Evolutionary conservation across 92 coral and sea anemone species (phyloP).

Genomic region (Palythoa grandis): DNA sequence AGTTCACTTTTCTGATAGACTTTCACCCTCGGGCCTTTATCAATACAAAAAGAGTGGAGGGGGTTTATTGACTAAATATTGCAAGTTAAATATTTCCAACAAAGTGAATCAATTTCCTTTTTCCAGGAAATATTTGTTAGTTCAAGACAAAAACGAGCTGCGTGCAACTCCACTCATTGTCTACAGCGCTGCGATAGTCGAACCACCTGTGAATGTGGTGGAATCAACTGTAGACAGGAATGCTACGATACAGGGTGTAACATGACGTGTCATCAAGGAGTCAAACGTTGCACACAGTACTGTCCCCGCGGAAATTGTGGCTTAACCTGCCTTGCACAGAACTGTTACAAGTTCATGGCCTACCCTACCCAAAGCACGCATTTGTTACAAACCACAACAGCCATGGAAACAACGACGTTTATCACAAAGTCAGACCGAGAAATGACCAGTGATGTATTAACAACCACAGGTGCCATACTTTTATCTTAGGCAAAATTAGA

Average conservation of each 20-base stretch:
- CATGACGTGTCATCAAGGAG: slow-evolving; percentile 20
- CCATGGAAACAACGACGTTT: neutral
- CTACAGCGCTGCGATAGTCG: slow-evolving; percentile 14
- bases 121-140: neutral
- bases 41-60: too few relatives aligned
- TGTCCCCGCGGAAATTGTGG: neutral
- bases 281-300: slow-evolving; percentile 5
- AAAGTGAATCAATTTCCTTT: neutral
- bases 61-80: too few relatives aligned
- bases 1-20: too few relatives aligned
- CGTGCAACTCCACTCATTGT: neutral
- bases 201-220: slow-evolving; percentile 15
- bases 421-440: neutral
- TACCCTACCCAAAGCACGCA: neutral
- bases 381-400: neutral
- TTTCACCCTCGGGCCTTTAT: too few relatives aligned
- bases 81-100: too few relatives aligned
- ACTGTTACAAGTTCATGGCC: neutral
- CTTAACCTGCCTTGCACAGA: slow-evolving; percentile 1
- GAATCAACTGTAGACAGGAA: slow-evolving; percentile 1
- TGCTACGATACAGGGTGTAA: slow-evolving; percentile 14
- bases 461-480: neutral
- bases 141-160: neutral
- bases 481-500: too few relatives aligned
- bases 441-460: neutral